Conservation (phyloP, 1,140 invertebrate species). For the Popillia japonica region DNA sequence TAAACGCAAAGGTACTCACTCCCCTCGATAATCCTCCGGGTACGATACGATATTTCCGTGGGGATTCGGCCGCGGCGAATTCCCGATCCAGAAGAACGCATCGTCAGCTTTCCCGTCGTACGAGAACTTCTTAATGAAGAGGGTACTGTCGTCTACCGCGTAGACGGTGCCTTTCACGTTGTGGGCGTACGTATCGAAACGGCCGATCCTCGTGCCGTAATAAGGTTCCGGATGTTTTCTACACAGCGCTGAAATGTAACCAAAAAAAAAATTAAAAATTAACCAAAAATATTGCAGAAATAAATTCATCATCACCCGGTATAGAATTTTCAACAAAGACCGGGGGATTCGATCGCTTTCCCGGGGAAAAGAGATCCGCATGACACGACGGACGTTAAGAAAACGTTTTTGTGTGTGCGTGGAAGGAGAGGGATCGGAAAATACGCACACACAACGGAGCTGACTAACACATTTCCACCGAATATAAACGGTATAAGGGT, state of each 20-base stretch:
- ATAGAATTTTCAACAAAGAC: too few species aligned
- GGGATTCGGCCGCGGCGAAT: slow-evolving; percentile 75
- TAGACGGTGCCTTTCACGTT: slow-evolving; percentile 81
- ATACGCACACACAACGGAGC: not conserved
- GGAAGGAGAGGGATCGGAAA: slow-evolving; percentile 5
- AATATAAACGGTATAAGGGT: too few species aligned
- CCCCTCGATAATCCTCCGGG: slow-evolving; percentile 78
- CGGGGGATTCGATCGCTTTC: too few species aligned
- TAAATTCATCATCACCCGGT: too few species aligned
- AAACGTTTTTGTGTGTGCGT: not conserved
- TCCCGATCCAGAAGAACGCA: slow-evolving; percentile 89
- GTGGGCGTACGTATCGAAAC: slow-evolving; percentile 74
- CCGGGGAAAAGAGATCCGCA: too few species aligned
- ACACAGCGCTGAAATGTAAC: slow-evolving; percentile 61
- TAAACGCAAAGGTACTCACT: too few species aligned
- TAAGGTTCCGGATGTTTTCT: slow-evolving; percentile 70
- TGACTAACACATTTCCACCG: too few species aligned
- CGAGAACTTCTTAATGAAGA: slow-evolving; percentile 85
- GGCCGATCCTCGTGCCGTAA: slow-evolving; percentile 79
- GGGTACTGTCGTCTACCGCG: slow-evolving; percentile 85
- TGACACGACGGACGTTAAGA: not conserved
- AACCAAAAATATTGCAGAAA: too few species aligned
- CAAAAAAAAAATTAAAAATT: slow-evolving; percentile 49
- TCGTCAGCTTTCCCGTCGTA: slow-evolving; percentile 87
- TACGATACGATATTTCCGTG: slow-evolving; percentile 85